A percentile compares a stretch with the other conserved stretches of the same genome.
Conservation (phyloP, 1,140 invertebrate genomes). For the Conus ventricosus region DNA sequence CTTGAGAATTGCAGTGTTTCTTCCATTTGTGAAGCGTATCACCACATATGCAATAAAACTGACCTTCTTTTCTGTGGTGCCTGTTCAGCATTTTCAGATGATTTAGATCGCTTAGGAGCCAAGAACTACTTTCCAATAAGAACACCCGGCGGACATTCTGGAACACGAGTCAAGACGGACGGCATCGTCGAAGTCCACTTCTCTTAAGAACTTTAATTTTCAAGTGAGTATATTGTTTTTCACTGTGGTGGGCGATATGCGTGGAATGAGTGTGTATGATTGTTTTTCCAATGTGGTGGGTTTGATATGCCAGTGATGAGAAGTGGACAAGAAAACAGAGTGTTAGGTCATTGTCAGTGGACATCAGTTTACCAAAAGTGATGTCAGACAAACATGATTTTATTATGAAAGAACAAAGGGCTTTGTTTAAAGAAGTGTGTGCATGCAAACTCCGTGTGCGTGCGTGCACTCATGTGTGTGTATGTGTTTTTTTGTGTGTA, state of each 20-base stretch:
- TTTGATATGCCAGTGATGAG: too few species aligned
- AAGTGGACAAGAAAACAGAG: not conserved
- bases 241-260: not conserved
- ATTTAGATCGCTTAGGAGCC: constrained; percentile 95
- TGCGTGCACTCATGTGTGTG: too few species aligned
- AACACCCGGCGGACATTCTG: constrained; percentile 99
- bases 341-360: too few species aligned
- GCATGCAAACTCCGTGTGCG: too few species aligned
- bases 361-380: too few species aligned
- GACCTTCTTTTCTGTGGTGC: constrained; percentile 3
- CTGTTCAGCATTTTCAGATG: constrained; percentile 77
- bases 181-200: constrained; percentile 99
- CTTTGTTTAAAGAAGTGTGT: not conserved
- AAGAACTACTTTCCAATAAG: constrained; percentile 98
- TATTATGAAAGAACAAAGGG: not conserved
- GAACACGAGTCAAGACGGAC: constrained; percentile 99
- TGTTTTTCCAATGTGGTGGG: too few species aligned
- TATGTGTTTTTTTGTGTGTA: too few species aligned
- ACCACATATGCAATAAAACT: too few species aligned
- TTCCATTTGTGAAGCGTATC: too few species aligned
- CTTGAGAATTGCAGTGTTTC: too few species aligned
- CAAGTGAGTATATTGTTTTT: constrained; percentile 82
- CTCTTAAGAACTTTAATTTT: constrained; percentile 99
- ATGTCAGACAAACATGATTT: too few species aligned
- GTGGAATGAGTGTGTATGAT: too few species aligned